phyloP scores from a whole-genome alignment of 1,140 invertebrate species.

The Euglossa dilemma region DNA sequence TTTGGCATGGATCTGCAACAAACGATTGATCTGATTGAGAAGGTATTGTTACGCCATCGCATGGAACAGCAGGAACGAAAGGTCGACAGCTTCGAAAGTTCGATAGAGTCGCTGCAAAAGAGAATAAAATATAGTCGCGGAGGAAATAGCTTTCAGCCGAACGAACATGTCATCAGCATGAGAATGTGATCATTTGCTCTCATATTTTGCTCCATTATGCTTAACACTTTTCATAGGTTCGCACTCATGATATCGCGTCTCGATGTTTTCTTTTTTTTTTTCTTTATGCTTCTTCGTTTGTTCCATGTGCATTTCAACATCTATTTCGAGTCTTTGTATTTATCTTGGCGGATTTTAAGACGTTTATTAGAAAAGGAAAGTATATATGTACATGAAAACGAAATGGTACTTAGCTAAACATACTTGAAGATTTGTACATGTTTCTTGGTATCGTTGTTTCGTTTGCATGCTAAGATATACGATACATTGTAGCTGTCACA shows the following conservation, averaged over 20 bases:
- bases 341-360: conserved; percentile 89
- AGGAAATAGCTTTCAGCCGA: neutral
- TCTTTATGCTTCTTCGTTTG: neutral
- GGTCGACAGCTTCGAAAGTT: conserved; percentile 26
- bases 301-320: conserved; percentile 80
- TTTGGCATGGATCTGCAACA: conserved; percentile 90
- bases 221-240: conserved; percentile 18
- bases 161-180: conserved; percentile 3
- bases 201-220: neutral
- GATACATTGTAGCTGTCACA: conserved; percentile 86
- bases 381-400: neutral
- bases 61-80: conserved; percentile 27
- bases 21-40: conserved; percentile 89
- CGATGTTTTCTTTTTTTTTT: neutral
- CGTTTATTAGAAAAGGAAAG: too few species aligned
- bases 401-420: neutral
- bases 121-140: neutral
- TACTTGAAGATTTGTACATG: neutral
- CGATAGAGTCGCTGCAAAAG: conserved; percentile 6
- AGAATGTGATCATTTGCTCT: neutral
- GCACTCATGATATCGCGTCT: neutral
- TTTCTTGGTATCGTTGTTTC: neutral
- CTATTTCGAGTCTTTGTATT: neutral
- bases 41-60: conserved; percentile 81
- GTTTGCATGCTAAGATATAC: neutral